A percentile compares a stretch with the other conserved stretches of the same genome.
Evolutionary conservation across 2,888 invertebrate genomes (phyloP).

Genomic region (Volucella inanis): DNA sequence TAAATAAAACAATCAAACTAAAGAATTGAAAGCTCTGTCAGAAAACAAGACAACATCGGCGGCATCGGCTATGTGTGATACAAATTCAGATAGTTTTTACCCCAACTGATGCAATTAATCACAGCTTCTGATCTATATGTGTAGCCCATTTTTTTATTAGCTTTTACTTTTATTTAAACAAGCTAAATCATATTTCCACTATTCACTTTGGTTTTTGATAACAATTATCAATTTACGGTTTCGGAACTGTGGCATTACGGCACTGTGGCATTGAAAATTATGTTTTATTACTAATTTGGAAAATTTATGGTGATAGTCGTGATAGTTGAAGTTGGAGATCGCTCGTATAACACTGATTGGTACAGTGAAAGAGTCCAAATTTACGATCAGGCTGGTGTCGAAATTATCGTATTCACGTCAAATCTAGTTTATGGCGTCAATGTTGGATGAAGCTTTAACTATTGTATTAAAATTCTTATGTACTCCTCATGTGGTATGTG

Average conservation of each 20-base stretch:
- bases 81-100: neutral
- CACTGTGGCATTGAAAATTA: neutral
- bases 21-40: constrained; percentile 6
- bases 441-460: neutral
- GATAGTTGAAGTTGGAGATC: constrained; percentile 10
- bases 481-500: too few relatives aligned
- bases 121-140: constrained; percentile 26
- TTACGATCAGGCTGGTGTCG: constrained; percentile 25
- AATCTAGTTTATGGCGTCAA: constrained; percentile 13
- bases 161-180: constrained; percentile 29
- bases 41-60: neutral
- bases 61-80: neutral
- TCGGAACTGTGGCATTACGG: neutral
- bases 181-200: constrained; percentile 9
- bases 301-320: constrained; percentile 37
- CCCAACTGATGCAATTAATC: constrained; percentile 31
- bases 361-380: constrained; percentile 7
- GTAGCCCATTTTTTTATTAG: constrained; percentile 19
- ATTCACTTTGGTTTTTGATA: constrained; percentile 28
- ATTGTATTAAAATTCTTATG: too few relatives aligned
- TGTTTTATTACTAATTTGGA: constrained; percentile 51
- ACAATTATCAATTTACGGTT: constrained; percentile 49
- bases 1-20: constrained; percentile 24
- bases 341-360: constrained; percentile 34
- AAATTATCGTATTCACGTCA: constrained; percentile 42